Evolutionary conservation across 2,888 invertebrate species (phyloP).

Genomic region (Perdita meconis): DNA sequence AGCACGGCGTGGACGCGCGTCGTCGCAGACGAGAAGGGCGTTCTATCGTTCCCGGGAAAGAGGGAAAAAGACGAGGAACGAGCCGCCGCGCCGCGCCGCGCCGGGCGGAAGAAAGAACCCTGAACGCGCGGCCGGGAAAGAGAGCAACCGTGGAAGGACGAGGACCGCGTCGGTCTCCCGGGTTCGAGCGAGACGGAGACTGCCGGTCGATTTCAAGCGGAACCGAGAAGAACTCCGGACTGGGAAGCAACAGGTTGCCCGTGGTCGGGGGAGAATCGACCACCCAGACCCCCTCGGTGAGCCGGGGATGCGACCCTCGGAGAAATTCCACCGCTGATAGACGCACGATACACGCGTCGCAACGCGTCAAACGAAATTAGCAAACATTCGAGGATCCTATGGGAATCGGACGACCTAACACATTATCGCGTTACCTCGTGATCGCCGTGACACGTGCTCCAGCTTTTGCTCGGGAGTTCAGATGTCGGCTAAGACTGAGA

Average conservation of each 20-base stretch:
- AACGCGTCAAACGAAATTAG: constrained; percentile 52
- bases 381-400: constrained; percentile 27
- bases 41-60: constrained; percentile 68
- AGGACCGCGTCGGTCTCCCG: constrained; percentile 32
- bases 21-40: constrained; percentile 70
- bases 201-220: constrained; percentile 8
- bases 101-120: constrained; percentile 53
- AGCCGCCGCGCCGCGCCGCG: no score
- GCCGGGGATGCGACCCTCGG: constrained; percentile 61
- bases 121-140: constrained; percentile 33
- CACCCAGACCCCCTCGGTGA: constrained; percentile 31
- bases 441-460: constrained; percentile 4
- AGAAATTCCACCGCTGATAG: constrained; percentile 58
- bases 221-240: constrained; percentile 46
- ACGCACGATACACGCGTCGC: constrained; percentile 43
- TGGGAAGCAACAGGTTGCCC: constrained; percentile 67
- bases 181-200: constrained; percentile 6
- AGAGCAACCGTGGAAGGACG: constrained; percentile 35
- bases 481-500: not conserved
- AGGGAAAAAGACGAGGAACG: constrained; percentile 58
- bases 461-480: not conserved
- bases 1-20: constrained; percentile 59
- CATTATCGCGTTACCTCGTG: not conserved
- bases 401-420: not conserved
- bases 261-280: constrained; percentile 15